Evolutionary conservation across 2,888 invertebrate species (phyloP).

Genomic region (Cerastis leucographa): DNA sequence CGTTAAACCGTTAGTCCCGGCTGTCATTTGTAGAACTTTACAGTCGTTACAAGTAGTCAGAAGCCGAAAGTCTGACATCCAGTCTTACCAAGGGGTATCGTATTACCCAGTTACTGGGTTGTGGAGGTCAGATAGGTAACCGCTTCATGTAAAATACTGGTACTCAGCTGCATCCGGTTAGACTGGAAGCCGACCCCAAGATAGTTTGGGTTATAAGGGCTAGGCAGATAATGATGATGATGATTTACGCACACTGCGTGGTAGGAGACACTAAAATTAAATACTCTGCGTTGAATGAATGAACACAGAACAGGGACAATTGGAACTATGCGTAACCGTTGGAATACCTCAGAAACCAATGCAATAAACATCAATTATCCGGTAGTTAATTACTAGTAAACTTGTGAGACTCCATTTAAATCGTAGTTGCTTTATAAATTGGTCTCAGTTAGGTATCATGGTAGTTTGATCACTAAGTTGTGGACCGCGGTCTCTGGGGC

Average conservation of each 20-base stretch:
- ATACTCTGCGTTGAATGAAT: slow-evolving; percentile 25
- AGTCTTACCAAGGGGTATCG: no score
- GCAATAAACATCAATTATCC: slow-evolving; percentile 59
- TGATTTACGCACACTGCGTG: slow-evolving; percentile 36
- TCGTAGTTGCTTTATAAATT: slow-evolving; percentile 66
- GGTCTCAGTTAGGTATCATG: slow-evolving; percentile 68
- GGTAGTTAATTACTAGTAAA: slow-evolving; percentile 56
- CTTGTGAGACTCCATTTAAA: slow-evolving; percentile 71
- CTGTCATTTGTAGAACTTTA: no score
- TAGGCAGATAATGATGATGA: no score
- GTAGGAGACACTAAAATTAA: slow-evolving; percentile 38
- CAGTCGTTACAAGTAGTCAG: no score
- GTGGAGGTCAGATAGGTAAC: no score
- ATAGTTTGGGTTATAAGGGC: no score
- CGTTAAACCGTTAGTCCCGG: no score
- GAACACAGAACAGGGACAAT: neutral
- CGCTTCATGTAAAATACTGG: no score
- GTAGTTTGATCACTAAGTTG: slow-evolving; percentile 77
- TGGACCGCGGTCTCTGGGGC: slow-evolving; percentile 71
- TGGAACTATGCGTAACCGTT: slow-evolving; percentile 28
- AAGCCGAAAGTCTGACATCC: no score
- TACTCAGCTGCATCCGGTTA: no score
- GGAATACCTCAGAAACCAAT: slow-evolving; percentile 21
- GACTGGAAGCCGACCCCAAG: no score
- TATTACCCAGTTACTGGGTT: no score